Evolutionary conservation across 2,113 vertebrate genomes (phyloP).

Genomic region (Helogale parvula): DNA sequence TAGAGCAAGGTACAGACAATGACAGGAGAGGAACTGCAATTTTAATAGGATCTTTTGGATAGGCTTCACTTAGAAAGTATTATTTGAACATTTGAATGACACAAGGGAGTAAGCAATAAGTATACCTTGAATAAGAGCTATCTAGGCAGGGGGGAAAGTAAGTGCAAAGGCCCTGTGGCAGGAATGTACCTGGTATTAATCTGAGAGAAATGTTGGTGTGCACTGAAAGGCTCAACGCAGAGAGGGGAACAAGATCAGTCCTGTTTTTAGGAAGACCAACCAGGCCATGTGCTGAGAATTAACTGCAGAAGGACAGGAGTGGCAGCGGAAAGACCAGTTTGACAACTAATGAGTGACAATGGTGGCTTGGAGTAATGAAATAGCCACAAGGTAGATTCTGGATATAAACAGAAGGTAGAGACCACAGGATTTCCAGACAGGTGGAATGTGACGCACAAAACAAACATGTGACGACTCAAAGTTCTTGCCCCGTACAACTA

Average conservation of each 20-base stretch:
- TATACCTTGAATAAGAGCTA: background rate
- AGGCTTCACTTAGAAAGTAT: background rate
- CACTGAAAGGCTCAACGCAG: background rate
- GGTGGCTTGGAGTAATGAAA: background rate
- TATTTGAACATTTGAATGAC: background rate
- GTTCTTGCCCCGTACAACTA: background rate
- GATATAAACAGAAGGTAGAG: background rate
- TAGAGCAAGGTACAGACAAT: background rate
- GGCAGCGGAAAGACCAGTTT: background rate
- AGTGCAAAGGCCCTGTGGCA: background rate
- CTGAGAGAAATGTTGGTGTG: background rate
- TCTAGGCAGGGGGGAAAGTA: background rate
- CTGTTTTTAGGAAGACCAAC: background rate
- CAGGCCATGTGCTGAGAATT: background rate
- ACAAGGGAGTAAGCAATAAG: background rate
- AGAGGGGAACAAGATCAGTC: background rate
- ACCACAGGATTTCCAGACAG: background rate
- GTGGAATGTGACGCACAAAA: background rate
- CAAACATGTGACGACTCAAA: background rate
- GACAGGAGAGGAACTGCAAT: background rate
- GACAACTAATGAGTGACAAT: rapidly evolving
- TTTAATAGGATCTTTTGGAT: background rate
- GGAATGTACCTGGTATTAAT: background rate
- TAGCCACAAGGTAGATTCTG: no score
- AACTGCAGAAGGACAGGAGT: background rate